A percentile compares a stretch with the other conserved stretches of the same genome.
These are phyloP conservation scores for Agriopis aurantiaria DNA, from an alignment of 2,888 invertebrate species.

Conservation along the genomic window DNA sequence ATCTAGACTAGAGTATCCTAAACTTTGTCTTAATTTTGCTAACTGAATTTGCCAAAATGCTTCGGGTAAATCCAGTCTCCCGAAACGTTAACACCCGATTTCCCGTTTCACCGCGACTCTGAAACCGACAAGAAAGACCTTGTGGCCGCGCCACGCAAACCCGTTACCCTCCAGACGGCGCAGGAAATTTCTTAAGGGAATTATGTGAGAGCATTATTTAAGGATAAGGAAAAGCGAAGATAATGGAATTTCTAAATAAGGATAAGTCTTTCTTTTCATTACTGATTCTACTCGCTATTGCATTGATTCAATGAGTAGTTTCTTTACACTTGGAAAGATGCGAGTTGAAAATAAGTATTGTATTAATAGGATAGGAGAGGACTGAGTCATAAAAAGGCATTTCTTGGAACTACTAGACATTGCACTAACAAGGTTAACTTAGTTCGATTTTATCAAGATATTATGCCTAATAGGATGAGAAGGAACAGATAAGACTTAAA, in stretches of 20 bases:
- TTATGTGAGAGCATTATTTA: slow-evolving; percentile 36
- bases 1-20: neutral
- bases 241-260: slow-evolving; percentile 27
- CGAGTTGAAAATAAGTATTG: neutral
- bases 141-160: slow-evolving; percentile 56
- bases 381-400: too few relatives aligned
- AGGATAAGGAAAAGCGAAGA: slow-evolving; percentile 21
- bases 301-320: neutral
- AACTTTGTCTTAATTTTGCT: neutral
- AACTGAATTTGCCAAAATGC: slow-evolving; percentile 20
- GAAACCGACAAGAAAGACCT: slow-evolving; percentile 57
- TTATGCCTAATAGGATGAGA: neutral
- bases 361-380: neutral
- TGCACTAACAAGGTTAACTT: too few relatives aligned
- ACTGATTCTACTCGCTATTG: neutral
- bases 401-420: too few relatives aligned
- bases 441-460: neutral
- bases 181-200: slow-evolving; percentile 49
- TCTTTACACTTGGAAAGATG: neutral
- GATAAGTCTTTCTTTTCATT: neutral
- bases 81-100: slow-evolving; percentile 48
- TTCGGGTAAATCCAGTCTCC: slow-evolving; percentile 41
- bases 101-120: slow-evolving; percentile 44
- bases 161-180: slow-evolving; percentile 52
- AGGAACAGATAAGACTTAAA: neutral